phyloP scores from a whole-genome alignment of 1,140 invertebrate species.

The Theocolax elegans region DNA sequence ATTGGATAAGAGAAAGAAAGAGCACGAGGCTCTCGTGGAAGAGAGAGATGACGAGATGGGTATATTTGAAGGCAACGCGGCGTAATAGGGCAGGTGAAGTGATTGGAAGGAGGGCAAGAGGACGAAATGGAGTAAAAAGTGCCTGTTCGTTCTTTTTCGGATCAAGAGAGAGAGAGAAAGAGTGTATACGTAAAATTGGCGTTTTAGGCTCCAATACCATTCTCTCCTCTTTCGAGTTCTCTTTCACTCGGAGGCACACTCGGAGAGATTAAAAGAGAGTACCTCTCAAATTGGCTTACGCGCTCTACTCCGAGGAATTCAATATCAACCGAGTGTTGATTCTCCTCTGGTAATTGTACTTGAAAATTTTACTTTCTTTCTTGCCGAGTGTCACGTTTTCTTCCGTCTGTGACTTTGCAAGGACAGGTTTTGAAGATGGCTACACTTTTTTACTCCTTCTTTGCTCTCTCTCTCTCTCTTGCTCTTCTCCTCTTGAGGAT shows the following conservation, averaged over 20 bases:
- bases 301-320: background rate
- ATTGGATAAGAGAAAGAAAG: conserved; percentile 16
- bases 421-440: too few species aligned
- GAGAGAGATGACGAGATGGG: conserved; percentile 21
- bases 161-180: background rate
- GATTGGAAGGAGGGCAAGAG: conserved; percentile 36
- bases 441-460: background rate
- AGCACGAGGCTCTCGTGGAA: too few species aligned
- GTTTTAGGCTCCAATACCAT: background rate
- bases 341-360: conserved; percentile 8
- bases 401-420: too few species aligned
- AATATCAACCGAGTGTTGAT: conserved; percentile 25
- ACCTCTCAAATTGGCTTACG: background rate
- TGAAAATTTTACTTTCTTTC: background rate
- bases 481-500: too few species aligned
- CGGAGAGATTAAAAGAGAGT: conserved; percentile 23
- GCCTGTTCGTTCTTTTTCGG: too few species aligned
- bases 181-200: conserved; percentile 3
- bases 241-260: background rate
- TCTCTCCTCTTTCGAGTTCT: background rate
- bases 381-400: background rate
- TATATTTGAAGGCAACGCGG: conserved; percentile 15
- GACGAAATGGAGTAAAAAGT: background rate
- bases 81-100: conserved; percentile 35
- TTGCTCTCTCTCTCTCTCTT: background rate